These are phyloP conservation scores for Apodemia zela DNA, from an alignment of 2,888 invertebrate genomes.

Conservation along the genomic window DNA sequence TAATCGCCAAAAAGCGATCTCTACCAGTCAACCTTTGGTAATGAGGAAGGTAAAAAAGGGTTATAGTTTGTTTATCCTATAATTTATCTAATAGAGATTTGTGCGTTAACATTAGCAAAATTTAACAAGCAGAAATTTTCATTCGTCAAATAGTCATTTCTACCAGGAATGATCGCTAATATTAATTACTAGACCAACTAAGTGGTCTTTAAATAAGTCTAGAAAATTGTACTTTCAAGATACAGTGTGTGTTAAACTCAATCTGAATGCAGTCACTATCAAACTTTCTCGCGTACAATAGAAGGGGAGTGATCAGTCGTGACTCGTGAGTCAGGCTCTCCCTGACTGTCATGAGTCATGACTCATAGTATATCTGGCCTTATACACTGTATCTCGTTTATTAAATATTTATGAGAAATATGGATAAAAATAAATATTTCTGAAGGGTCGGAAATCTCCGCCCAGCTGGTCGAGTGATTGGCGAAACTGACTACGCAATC, in stretches of 20 bases:
- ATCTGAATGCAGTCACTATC: slow-evolving; percentile 23
- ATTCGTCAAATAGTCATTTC: no score
- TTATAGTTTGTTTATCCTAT: no score
- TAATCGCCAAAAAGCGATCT: no score
- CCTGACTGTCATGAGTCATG: slow-evolving; percentile 2
- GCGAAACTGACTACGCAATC: no score
- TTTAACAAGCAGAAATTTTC: no score
- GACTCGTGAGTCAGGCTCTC: slow-evolving; percentile 22
- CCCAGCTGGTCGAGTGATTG: no score
- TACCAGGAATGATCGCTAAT: no score
- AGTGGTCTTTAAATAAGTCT: not conserved
- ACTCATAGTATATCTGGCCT: slow-evolving; percentile 3
- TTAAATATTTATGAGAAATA: slow-evolving; percentile 12
- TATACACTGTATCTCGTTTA: not conserved
- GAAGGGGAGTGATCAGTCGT: slow-evolving; percentile 38
- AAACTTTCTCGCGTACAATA: slow-evolving; percentile 39
- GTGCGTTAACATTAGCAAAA: no score
- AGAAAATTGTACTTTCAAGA: not conserved
- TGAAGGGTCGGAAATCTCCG: not conserved
- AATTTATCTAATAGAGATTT: no score
- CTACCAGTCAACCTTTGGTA: no score
- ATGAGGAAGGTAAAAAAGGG: no score
- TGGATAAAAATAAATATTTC: not conserved
- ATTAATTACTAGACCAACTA: not conserved
- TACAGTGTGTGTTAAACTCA: slow-evolving; percentile 8